Conservation (phyloP, 2,888 invertebrate genomes). For the Plebejus argus region DNA sequence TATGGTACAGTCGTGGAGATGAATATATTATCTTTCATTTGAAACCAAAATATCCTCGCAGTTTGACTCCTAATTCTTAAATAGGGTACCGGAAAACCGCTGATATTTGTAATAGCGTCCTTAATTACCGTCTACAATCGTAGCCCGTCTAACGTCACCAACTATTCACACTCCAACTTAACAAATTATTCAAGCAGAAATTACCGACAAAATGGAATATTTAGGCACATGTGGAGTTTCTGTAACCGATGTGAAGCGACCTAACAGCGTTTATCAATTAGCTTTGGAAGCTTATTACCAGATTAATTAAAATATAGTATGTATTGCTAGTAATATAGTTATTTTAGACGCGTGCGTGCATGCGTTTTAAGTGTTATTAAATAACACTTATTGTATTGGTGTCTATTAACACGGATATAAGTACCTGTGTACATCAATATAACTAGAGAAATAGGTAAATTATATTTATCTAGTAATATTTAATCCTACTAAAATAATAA, state of each 20-base stretch:
- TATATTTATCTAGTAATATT: neutral
- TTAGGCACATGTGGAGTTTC: neutral
- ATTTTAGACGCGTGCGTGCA: neutral
- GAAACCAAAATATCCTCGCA: too few relatives aligned
- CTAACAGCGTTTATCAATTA: slow-evolving; percentile 2
- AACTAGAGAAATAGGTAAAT: too few relatives aligned
- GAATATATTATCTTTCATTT: too few relatives aligned
- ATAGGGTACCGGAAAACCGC: too few relatives aligned
- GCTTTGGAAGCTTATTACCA: neutral
- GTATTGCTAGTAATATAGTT: neutral
- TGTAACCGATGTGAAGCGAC: neutral
- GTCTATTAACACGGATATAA: too few relatives aligned
- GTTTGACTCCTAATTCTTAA: too few relatives aligned
- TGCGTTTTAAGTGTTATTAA: neutral
- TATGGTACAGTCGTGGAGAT: too few relatives aligned
- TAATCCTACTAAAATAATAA: neutral
- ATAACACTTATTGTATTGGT: neutral
- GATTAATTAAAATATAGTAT: neutral
- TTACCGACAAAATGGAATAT: slow-evolving; percentile 16
- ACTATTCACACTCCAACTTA: slow-evolving; percentile 38
- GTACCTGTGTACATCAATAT: too few relatives aligned
- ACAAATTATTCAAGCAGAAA: slow-evolving; percentile 31
- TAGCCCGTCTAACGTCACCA: slow-evolving; percentile 43
- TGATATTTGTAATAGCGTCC: too few relatives aligned
- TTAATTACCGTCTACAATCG: slow-evolving; percentile 63